Evolutionary conservation across 2,888 invertebrate species (phyloP).

Genomic region (Synanthedon tipuliformis): DNA sequence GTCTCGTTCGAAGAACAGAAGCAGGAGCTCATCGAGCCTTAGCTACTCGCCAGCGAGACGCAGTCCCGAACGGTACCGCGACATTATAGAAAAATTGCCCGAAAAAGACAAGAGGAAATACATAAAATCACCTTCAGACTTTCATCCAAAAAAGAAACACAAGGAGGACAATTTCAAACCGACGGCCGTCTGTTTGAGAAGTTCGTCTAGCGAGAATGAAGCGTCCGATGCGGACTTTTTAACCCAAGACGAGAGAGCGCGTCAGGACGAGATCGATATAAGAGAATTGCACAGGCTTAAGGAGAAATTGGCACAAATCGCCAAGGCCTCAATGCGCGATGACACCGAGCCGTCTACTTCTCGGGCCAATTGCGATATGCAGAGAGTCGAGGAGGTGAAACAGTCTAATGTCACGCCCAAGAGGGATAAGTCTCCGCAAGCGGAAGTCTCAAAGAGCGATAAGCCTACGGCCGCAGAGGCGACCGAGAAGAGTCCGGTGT

Average conservation of each 20-base stretch:
- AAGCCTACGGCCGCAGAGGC: conserved; percentile 12
- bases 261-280: conserved; percentile 70
- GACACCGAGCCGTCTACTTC: conserved; percentile 37
- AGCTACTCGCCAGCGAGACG: conserved; percentile 78
- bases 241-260: conserved; percentile 54
- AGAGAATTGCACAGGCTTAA: conserved; percentile 77
- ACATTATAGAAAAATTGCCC: conserved; percentile 70
- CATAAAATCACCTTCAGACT: conserved; percentile 50
- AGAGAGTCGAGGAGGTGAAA: not conserved
- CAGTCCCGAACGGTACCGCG: conserved; percentile 76
- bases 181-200: conserved; percentile 66
- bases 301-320: conserved; percentile 75
- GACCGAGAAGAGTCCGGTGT: conserved; percentile 21
- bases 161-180: conserved; percentile 36
- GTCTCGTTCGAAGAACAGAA: conserved; percentile 40
- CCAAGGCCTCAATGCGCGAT: conserved; percentile 66
- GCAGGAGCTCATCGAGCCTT: conserved; percentile 67
- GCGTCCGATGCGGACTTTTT: conserved; percentile 68
- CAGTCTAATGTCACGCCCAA: not conserved
- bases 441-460: conserved; percentile 11
- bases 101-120: conserved; percentile 68
- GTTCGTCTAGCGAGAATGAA: conserved; percentile 71
- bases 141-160: conserved; percentile 37
- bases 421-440: conserved; percentile 4
- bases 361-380: conserved; percentile 8